Percentiles rank a stretch among this genome's conserved stretches.
Evolutionary conservation across 2,113 vertebrate genomes (phyloP).

Genomic region (Ranitomeya imitator): DNA sequence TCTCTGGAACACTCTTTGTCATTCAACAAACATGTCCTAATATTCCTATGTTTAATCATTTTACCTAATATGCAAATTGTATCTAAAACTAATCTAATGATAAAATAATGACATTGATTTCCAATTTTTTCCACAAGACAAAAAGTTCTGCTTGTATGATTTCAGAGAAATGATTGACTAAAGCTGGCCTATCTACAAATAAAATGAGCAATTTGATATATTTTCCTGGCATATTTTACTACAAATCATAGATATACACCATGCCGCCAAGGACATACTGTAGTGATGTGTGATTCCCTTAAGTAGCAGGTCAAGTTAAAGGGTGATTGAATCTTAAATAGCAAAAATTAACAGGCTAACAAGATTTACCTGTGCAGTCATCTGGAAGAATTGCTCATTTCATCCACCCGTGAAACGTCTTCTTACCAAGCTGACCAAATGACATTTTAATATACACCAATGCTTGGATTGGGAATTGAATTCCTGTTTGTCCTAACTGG

Average conservation of each 20-base stretch:
- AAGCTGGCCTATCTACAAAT: neutral
- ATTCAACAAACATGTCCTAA: no score
- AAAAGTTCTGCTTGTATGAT: neutral
- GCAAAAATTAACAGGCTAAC: slow-evolving; percentile 39
- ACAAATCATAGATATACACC: neutral
- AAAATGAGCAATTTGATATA: neutral
- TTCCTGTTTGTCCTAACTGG: slow-evolving; percentile 14
- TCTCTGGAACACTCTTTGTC: no score
- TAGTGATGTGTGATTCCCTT: neutral
- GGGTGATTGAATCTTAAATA: slow-evolving; percentile 36
- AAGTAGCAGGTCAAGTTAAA: slow-evolving; percentile 55
- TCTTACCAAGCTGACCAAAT: slow-evolving; percentile 25
- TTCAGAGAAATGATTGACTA: neutral
- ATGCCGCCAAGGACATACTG: neutral
- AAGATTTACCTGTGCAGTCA: slow-evolving; percentile 42
- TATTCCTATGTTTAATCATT: no score
- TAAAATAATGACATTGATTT: neutral
- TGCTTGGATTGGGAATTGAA: slow-evolving; percentile 18
- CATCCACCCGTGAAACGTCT: slow-evolving; percentile 34
- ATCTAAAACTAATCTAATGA: neutral
- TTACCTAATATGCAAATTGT: no score
- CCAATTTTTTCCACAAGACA: neutral
- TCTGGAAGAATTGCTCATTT: slow-evolving; percentile 40
- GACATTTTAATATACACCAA: slow-evolving; percentile 25
- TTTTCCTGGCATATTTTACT: neutral